A percentile compares a stretch with the other conserved stretches of the same genome.
Evolutionary conservation across 1,140 invertebrate species (phyloP).

Genomic region (Bombus haemorrhoidalis): DNA sequence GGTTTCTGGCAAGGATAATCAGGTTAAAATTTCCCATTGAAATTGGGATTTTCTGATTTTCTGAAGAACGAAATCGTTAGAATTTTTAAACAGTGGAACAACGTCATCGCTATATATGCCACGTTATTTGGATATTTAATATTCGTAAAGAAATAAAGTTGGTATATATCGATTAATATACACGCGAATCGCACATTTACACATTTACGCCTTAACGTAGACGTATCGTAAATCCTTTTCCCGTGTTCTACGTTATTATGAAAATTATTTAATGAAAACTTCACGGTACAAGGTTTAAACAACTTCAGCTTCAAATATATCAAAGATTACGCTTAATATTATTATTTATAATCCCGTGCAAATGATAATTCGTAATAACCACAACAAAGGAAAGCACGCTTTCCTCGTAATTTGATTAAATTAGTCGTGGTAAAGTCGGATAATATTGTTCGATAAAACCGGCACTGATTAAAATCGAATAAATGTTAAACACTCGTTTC

Average conservation of each 20-base stretch:
- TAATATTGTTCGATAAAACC: background rate
- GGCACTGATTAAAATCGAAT: constrained; percentile 1
- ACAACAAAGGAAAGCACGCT: background rate
- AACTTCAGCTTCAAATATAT: background rate
- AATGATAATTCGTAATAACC: background rate
- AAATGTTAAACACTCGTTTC: constrained; percentile 16
- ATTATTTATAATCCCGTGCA: background rate
- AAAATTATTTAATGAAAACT: background rate
- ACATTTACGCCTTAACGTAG: no score
- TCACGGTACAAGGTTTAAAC: background rate
- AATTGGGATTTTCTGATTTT: no score
- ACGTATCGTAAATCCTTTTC: no score
- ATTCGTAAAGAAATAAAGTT: no score
- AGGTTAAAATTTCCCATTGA: no score
- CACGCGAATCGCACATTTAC: rapidly evolving
- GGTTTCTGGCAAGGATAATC: no score
- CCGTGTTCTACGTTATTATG: no score
- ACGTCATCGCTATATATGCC: no score
- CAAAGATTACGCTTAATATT: background rate
- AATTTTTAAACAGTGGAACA: no score
- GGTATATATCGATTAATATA: no score
- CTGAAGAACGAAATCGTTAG: no score
- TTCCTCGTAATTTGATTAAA: background rate
- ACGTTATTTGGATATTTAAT: no score
- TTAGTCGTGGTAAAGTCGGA: background rate